These are phyloP conservation scores for Schizotus pectinicornis DNA, from an alignment of 2,888 invertebrate genomes.

Conservation along the genomic window DNA sequence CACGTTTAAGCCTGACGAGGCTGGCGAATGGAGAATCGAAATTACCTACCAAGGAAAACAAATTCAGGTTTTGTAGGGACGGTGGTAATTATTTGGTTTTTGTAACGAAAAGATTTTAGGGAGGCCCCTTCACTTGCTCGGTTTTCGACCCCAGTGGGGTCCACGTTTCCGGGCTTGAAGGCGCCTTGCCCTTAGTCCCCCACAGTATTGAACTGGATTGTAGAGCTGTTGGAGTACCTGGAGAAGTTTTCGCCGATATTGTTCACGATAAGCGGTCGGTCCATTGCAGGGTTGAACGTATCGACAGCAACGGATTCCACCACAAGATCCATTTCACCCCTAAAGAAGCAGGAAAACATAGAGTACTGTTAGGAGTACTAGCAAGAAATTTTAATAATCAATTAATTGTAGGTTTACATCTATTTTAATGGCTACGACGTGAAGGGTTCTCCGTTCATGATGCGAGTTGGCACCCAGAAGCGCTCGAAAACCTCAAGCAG, in stretches of 20 bases:
- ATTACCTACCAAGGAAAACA: constrained; percentile 96
- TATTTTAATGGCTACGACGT: constrained; percentile 90
- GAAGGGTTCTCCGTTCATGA: constrained; percentile 86
- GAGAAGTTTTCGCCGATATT: constrained; percentile 87
- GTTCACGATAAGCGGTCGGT: constrained; percentile 87
- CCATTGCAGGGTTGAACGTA: constrained; percentile 80
- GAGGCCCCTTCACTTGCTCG: constrained; percentile 95
- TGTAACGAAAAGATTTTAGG: constrained; percentile 61
- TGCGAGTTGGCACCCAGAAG: constrained; percentile 80
- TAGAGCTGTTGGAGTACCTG: constrained; percentile 80
- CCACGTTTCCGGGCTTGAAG: constrained; percentile 79
- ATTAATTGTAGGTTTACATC: constrained; percentile 73
- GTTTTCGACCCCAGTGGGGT: constrained; percentile 94
- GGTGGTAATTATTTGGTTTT: constrained; percentile 1
- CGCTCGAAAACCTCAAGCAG: constrained; percentile 65
- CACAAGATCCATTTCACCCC: constrained; percentile 82
- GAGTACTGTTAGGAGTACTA: constrained; percentile 56
- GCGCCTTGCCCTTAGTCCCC: constrained; percentile 83
- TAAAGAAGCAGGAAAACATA: constrained; percentile 78
- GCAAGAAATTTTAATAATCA: background rate
- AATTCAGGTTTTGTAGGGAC: constrained; percentile 71
- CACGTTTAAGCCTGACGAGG: constrained; percentile 96
- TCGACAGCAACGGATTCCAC: constrained; percentile 70
- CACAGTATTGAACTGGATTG: constrained; percentile 81
- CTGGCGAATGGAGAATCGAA: constrained; percentile 96